These are phyloP conservation scores for Tonatia bakeri DNA, from an alignment of 2,113 vertebrate species.

Conservation along the genomic window DNA sequence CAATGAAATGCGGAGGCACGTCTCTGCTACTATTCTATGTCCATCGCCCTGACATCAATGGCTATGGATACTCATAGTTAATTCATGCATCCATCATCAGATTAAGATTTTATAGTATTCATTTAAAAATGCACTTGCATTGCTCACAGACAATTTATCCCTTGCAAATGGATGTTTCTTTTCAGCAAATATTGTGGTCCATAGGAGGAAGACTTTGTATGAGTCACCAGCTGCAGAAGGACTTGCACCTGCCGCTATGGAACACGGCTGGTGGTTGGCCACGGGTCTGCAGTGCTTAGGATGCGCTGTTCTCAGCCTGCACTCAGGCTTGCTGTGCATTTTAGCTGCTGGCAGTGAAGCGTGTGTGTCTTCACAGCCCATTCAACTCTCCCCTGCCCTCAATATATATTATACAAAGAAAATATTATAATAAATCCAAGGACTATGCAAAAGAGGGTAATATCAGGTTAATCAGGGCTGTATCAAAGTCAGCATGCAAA, in stretches of 20 bases:
- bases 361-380: not conserved
- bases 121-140: constrained; percentile 26
- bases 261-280: not conserved
- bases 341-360: not conserved
- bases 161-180: not conserved
- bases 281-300: not conserved
- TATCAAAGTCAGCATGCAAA: not conserved
- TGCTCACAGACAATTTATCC: not conserved
- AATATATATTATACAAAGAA: not conserved
- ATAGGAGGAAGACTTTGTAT: not conserved
- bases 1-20: not conserved
- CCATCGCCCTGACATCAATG: constrained; percentile 28
- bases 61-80: not conserved
- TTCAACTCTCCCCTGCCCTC: not conserved
- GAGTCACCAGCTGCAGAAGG: not conserved
- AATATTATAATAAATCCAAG: constrained; percentile 23
- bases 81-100: constrained; percentile 24
- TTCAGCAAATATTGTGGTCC: not conserved
- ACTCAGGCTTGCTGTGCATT: not conserved
- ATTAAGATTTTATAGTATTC: constrained; percentile 44
- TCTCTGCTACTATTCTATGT: not conserved
- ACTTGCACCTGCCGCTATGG: accelerated
- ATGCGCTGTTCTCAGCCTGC: not conserved
- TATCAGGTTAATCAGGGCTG: not conserved
- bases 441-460: not conserved